Evolutionary conservation across 2,888 invertebrate species (phyloP).

Genomic region (Thyatira batis): DNA sequence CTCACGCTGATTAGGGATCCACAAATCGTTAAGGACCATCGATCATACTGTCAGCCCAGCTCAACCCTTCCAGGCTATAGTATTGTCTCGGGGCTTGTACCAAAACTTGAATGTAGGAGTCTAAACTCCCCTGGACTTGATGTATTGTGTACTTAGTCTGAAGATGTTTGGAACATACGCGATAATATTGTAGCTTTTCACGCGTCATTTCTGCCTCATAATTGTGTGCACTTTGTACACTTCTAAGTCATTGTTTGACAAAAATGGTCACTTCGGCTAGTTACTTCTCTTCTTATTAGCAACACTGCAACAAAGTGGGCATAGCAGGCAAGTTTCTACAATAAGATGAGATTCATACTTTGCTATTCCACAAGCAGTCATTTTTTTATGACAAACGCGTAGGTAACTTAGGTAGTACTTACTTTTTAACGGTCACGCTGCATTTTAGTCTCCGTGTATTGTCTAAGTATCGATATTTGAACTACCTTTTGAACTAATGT

Average conservation of each 20-base stretch:
- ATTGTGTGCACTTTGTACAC: no score
- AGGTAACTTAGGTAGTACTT: not conserved
- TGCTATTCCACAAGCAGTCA: no score
- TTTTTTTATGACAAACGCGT: no score
- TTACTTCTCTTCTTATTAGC: no score
- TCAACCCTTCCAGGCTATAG: constrained; percentile 33
- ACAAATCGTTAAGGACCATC: constrained; percentile 48
- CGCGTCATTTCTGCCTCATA: not conserved
- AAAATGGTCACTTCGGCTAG: no score
- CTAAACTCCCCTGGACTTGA: constrained; percentile 29
- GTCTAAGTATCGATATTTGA: constrained; percentile 19
- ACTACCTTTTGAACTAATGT: constrained; percentile 25
- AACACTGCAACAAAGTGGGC: no score
- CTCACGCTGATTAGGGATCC: constrained; percentile 44
- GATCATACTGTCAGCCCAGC: constrained; percentile 49
- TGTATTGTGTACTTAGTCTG: constrained; percentile 16
- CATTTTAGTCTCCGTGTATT: not conserved
- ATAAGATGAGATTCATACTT: no score
- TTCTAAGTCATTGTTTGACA: no score
- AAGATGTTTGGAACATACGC: constrained; percentile 1
- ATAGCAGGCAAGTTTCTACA: no score
- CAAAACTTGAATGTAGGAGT: constrained; percentile 26
- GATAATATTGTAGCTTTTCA: not conserved
- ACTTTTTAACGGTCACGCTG: not conserved
- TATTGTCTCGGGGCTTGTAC: constrained; percentile 37